These are phyloP conservation scores for Ganaspis sp. DNA, from an alignment of 1,140 invertebrate genomes.

Conservation along the genomic window DNA sequence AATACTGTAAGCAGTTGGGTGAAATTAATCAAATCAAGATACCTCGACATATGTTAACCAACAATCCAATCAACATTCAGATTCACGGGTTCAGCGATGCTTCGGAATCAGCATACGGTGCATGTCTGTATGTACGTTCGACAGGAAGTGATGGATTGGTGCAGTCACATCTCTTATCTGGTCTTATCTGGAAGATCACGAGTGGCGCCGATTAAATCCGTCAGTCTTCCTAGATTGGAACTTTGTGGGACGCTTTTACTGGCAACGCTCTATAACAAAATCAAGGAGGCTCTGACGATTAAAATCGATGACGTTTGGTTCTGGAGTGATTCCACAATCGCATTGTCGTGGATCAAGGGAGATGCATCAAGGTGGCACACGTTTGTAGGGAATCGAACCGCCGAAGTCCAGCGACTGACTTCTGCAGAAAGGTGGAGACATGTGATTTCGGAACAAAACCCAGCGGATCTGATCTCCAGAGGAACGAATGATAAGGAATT, in stretches of 20 bases:
- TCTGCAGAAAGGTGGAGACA: not conserved
- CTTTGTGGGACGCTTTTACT: constrained; percentile 52
- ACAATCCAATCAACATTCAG: not conserved
- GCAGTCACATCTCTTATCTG: constrained; percentile 30
- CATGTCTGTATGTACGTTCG: constrained; percentile 32
- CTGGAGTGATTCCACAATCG: constrained; percentile 53
- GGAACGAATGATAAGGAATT: not conserved
- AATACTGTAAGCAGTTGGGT: not conserved
- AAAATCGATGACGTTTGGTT: constrained; percentile 29
- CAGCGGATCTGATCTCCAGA: constrained; percentile 15
- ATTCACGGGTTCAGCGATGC: constrained; percentile 41
- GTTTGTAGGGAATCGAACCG: constrained; percentile 50
- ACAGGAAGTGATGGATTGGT: not conserved
- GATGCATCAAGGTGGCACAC: constrained; percentile 41
- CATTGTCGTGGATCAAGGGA: constrained; percentile 44
- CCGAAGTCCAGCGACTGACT: constrained; percentile 41
- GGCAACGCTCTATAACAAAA: constrained; percentile 29
- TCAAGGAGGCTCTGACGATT: not conserved
- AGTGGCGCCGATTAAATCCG: constrained; percentile 51
- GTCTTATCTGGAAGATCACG: constrained; percentile 50
- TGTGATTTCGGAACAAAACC: constrained; percentile 1
- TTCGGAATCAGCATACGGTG: constrained; percentile 32
- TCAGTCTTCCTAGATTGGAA: constrained; percentile 51
- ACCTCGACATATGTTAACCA: constrained; percentile 11
- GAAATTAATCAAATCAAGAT: constrained; percentile 33